phyloP scores from a whole-genome alignment of 2,113 vertebrate species.

The Sylvia atricapilla region DNA sequence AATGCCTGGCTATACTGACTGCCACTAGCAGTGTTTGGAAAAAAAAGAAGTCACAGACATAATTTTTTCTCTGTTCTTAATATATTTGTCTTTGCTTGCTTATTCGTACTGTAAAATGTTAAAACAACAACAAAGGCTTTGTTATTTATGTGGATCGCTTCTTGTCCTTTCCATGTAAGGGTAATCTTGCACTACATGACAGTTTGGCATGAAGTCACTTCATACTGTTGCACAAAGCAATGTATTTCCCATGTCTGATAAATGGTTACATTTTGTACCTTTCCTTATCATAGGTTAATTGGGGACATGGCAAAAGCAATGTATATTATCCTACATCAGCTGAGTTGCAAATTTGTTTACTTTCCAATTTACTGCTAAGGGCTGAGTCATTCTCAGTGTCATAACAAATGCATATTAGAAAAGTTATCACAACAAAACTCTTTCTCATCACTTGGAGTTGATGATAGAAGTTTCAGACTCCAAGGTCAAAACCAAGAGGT shows the following conservation, averaged over 20 bases:
- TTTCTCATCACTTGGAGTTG: neutral
- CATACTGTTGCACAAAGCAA: neutral
- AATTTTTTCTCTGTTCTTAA: neutral
- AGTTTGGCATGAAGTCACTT: neutral
- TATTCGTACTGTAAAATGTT: neutral
- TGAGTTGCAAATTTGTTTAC: neutral
- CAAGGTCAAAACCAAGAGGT: neutral
- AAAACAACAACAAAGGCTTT: neutral
- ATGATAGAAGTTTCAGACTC: neutral
- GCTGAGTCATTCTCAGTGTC: constrained; percentile 43
- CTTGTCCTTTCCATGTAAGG: neutral
- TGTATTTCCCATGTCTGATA: neutral
- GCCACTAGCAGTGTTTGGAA: neutral
- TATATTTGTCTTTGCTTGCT: neutral
- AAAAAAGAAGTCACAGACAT: neutral
- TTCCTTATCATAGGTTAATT: neutral
- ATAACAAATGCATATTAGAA: constrained; percentile 25
- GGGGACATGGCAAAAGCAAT: neutral
- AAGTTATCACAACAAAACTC: neutral
- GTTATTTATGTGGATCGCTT: neutral
- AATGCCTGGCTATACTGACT: neutral
- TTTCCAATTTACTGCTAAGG: neutral
- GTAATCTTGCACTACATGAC: neutral
- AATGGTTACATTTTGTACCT: neutral
- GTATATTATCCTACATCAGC: neutral